Evolutionary conservation across 2,113 vertebrate species (phyloP).

Genomic region (Danionella cerebrum): DNA sequence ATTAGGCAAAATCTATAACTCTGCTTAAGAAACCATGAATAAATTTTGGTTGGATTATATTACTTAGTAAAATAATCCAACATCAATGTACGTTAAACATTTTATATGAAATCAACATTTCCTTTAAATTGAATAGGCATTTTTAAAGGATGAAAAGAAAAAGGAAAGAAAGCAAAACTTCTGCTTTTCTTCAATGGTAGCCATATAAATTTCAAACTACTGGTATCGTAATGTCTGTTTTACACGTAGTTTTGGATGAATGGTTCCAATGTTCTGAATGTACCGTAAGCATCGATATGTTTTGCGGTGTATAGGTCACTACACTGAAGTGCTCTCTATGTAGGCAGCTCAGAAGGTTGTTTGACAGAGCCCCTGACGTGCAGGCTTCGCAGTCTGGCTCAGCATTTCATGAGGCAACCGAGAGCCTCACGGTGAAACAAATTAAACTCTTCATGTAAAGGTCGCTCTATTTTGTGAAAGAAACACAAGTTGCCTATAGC

Average conservation of each 20-base stretch:
- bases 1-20: no score
- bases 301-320: no score
- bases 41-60: no score
- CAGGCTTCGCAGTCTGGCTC: background rate
- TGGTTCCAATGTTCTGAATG: background rate
- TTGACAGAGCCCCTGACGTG: background rate
- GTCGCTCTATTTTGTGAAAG: background rate
- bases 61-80: no score
- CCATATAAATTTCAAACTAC: background rate
- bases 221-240: no score
- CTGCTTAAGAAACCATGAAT: no score
- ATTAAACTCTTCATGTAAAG: background rate
- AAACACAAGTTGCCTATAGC: background rate
- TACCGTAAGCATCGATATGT: background rate
- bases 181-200: background rate
- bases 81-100: no score
- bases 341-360: background rate
- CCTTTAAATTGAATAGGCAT: no score
- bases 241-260: no score
- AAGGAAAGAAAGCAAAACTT: no score
- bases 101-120: no score
- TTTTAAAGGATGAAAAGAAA: no score
- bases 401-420: background rate
- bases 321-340: background rate
- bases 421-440: background rate